phyloP scores from a whole-genome alignment of 2,888 invertebrate genomes.

The Notodonta dromedarius region DNA sequence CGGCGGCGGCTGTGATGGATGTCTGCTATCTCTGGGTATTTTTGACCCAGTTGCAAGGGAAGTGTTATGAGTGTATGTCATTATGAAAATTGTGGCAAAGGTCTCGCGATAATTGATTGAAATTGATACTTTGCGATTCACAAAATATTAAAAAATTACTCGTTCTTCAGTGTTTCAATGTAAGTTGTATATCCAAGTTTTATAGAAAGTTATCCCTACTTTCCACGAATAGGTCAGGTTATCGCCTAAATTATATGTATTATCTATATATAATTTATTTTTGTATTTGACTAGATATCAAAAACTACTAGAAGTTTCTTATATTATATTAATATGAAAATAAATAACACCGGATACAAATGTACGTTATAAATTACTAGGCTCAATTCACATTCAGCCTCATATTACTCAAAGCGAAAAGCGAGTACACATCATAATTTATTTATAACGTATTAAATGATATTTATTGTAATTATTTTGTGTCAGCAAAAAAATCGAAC shows the following conservation, averaged over 20 bases:
- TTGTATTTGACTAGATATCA: too few species aligned
- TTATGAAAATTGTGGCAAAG: constrained; percentile 3
- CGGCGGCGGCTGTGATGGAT: constrained; percentile 41
- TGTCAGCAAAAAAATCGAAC: constrained; percentile 39
- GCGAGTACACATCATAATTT: constrained; percentile 16
- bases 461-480: constrained; percentile 42
- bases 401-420: constrained; percentile 4
- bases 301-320: too few species aligned
- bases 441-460: constrained; percentile 23
- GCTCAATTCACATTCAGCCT: not conserved
- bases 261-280: too few species aligned
- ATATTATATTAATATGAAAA: too few species aligned
- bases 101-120: constrained; percentile 3
- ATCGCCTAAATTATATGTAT: too few species aligned
- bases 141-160: not conserved
- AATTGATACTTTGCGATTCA: not conserved
- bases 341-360: not conserved
- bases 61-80: constrained; percentile 6
- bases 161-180: too few species aligned
- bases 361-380: not conserved
- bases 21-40: constrained; percentile 3
- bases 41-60: constrained; percentile 7
- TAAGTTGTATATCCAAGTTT: too few species aligned
- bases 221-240: too few species aligned
- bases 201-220: too few species aligned